Conservation (phyloP, 1,140 invertebrate species). For the Drosophila pachea region DNA sequence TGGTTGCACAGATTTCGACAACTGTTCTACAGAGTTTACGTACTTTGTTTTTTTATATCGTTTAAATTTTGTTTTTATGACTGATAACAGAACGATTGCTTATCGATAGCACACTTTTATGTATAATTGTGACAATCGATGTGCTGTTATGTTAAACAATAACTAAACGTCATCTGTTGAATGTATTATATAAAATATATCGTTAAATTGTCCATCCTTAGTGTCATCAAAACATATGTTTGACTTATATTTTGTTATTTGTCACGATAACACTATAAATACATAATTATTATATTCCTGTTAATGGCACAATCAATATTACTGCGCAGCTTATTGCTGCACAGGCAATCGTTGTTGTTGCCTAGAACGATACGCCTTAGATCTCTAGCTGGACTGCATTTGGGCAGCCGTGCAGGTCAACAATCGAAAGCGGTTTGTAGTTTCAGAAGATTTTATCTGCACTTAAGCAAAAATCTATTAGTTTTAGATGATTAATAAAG, state of each 20-base stretch:
- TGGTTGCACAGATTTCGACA: constrained; percentile 50
- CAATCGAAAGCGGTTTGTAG: constrained; percentile 42
- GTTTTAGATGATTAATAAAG: constrained; percentile 15
- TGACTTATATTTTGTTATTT: constrained; percentile 37
- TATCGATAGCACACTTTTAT: constrained; percentile 6
- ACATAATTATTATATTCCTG: constrained; percentile 18
- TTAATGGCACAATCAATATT: constrained; percentile 51
- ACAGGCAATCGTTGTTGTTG: constrained; percentile 42
- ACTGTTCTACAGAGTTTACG: constrained; percentile 38
- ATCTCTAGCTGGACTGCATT: constrained; percentile 49
- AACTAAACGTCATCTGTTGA: neutral
- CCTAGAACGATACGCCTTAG: constrained; percentile 21
- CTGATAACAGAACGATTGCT: constrained; percentile 1
- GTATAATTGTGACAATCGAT: neutral
- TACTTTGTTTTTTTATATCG: constrained; percentile 36
- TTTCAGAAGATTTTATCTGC: too few species aligned
- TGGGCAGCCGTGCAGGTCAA: constrained; percentile 24
- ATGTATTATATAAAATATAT: constrained; percentile 28
- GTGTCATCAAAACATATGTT: constrained; percentile 47
- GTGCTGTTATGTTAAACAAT: neutral
- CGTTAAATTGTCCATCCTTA: constrained; percentile 8
- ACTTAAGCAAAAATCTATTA: neutral
- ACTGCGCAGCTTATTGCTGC: constrained; percentile 51
- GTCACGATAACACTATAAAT: constrained; percentile 10
- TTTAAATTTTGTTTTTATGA: constrained; percentile 34